These are phyloP conservation scores for Miniopterus natalensis DNA, from an alignment of 2,113 vertebrate species.

Conservation along the genomic window DNA sequence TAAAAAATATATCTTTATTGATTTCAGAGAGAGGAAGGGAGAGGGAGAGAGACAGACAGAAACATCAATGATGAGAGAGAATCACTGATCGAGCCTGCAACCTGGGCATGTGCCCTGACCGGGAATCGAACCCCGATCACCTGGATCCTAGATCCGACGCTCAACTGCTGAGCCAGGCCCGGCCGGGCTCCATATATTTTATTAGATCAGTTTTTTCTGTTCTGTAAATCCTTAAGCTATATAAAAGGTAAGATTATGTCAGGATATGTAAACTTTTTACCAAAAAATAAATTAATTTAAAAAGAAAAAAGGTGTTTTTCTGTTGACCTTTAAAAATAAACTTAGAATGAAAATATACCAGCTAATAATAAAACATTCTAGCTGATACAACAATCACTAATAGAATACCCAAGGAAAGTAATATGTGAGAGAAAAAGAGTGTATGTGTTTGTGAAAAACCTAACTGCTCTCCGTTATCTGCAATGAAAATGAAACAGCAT, in stretches of 20 bases:
- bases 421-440: neutral
- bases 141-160: too few relatives aligned
- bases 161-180: too few relatives aligned
- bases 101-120: too few relatives aligned
- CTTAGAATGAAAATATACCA: conserved; percentile 59
- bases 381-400: conserved; percentile 33
- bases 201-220: neutral
- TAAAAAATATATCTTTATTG: too few relatives aligned
- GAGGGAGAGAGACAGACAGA: too few relatives aligned
- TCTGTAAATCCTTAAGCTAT: conserved; percentile 44
- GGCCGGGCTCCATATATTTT: neutral
- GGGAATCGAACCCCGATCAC: too few relatives aligned
- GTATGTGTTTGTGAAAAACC: conserved; percentile 37
- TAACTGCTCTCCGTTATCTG: conserved; percentile 46
- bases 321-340: conserved; percentile 60
- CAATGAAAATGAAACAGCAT: neutral
- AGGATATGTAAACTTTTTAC: conserved; percentile 1
- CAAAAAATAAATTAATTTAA: too few relatives aligned
- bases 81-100: too few relatives aligned
- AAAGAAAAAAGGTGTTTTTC: conserved; percentile 27
- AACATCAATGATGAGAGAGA: too few relatives aligned
- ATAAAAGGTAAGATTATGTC: neutral
- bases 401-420: conserved; percentile 54
- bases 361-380: conserved; percentile 72
- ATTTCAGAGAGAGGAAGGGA: too few relatives aligned